A percentile compares a stretch with the other conserved stretches of the same genome.
Evolutionary conservation across 2,797 vertebrate species (phyloP).

Genomic region (Catamblyrhynchus diadema): DNA sequence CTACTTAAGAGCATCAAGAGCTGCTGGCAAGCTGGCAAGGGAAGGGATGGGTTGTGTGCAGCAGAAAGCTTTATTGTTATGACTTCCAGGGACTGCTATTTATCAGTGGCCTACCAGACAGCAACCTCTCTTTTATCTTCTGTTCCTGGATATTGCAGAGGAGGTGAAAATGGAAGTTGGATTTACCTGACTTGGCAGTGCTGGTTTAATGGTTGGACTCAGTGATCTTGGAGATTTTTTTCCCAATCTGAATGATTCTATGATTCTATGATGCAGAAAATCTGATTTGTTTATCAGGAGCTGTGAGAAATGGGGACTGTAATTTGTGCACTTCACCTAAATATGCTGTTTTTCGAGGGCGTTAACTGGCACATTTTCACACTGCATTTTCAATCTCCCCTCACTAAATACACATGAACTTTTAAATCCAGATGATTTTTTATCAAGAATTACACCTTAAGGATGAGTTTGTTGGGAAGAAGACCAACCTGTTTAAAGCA

Average conservation of each 20-base stretch:
- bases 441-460: neutral
- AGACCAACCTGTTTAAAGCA: neutral
- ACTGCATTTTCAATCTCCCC: neutral
- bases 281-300: neutral
- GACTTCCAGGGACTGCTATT: neutral
- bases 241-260: neutral
- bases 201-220: neutral
- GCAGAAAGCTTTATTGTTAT: neutral
- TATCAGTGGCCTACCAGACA: neutral
- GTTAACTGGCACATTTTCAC: neutral
- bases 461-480: neutral
- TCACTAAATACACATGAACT: neutral
- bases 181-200: neutral
- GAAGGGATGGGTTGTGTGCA: neutral
- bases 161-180: neutral
- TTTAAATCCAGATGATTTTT: neutral
- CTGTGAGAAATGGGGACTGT: neutral
- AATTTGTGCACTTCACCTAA: neutral
- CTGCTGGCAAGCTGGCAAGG: neutral
- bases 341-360: neutral
- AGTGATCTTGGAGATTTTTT: neutral
- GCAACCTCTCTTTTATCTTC: neutral
- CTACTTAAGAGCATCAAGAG: neutral
- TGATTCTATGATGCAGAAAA: neutral
- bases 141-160: neutral